Conservation (phyloP, 2,113 vertebrate species). For the Oophaga pumilio region DNA sequence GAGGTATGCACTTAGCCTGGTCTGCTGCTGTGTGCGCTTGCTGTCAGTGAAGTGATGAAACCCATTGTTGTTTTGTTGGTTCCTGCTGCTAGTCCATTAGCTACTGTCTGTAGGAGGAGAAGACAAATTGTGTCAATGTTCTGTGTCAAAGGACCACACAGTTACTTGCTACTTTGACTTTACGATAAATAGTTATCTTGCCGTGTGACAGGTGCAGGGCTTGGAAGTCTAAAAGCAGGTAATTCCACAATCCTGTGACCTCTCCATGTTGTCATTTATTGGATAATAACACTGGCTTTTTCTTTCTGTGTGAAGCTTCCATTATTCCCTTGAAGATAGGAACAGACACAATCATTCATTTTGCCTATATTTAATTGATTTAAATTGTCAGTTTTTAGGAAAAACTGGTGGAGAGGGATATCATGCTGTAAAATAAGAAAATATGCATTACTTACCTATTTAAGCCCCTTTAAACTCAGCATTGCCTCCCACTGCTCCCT, state of each 20-base stretch:
- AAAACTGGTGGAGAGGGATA: no score
- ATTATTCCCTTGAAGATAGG: constrained; percentile 64
- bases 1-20: constrained; percentile 65
- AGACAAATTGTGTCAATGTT: constrained; percentile 93
- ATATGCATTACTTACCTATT: no score
- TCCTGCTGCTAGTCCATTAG: constrained; percentile 75
- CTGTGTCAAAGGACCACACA: constrained; percentile 95
- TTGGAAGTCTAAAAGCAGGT: constrained; percentile 76
- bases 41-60: constrained; percentile 66
- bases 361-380: not conserved
- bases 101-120: constrained; percentile 86
- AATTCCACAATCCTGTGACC: constrained; percentile 81
- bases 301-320: constrained; percentile 73
- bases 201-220: constrained; percentile 86
- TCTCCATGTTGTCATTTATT: constrained; percentile 85
- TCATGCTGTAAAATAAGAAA: no score
- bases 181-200: constrained; percentile 95
- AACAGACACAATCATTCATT: constrained; percentile 17
- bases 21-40: constrained; percentile 66
- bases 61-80: constrained; percentile 70
- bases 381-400: no score
- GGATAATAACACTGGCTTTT: constrained; percentile 82
- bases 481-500: no score
- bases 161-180: constrained; percentile 88
- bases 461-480: no score